Evolutionary conservation across 2,888 invertebrate species (phyloP), one percentile per base, ranked within the genome.

Genomic region (Pogonocherus hispidulus): DNA sequence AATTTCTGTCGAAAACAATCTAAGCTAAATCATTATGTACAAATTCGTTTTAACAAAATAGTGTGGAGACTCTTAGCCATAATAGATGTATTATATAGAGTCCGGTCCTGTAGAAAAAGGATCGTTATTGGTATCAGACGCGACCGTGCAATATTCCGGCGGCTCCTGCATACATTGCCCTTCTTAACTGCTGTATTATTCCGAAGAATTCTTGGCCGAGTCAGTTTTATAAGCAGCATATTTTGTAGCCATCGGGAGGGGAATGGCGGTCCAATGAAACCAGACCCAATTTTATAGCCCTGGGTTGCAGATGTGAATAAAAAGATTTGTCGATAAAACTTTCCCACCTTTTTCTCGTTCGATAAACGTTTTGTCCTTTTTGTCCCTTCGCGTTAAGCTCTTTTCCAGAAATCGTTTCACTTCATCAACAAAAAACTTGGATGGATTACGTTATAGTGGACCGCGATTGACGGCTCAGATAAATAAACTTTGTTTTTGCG

Each of bases 261-360:
- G 14, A 35, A 32, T 46, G 55, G 47, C 20, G 19, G 37, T n/a
- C 37, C 55, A 37, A 55, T 55, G 55, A 37, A 55, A 56, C 57
- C 63, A 35, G 54, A 63, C 27, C 47, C 22, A 22, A 41, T 56
- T 63, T 67, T 67, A 67, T 67, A 51, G 69, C 69, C 51, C 63
- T 70, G 65, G 52, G 64, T 71, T 66, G 60, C 73, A 70, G 72
- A 74, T 71, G 72, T 73, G 69, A 73, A 71, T 73, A 73, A 73
- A 73, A 76, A 76, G 69, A 71, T 68, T 60, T 55, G 19, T 32
- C 46, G 60, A 47, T 60, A 35, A 49, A 49, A 60, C 37, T 55
- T 55, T 55, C 37, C 55, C 55, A 55, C 55, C 55, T 49, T 27
- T 60, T 47, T 60, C 60, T 16, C 49, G 60, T 60, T 60, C 60